Evolutionary conservation across 35 echinoderm and acorn worm genomes (phyloP).

Genomic region (Diadema setosum): DNA sequence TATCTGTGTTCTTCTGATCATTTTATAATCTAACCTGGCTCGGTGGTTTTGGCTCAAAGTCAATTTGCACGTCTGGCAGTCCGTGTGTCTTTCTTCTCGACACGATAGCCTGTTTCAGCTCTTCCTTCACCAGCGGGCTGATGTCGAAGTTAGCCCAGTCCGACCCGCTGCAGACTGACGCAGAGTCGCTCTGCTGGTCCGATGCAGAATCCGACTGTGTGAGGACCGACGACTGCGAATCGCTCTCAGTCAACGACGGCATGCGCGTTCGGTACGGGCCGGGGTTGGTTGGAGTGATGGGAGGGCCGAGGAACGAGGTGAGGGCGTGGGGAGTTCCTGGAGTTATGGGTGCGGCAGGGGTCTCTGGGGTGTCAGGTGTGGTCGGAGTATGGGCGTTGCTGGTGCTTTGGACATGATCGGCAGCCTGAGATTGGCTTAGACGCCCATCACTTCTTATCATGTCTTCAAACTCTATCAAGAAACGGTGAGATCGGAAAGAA

Average conservation of each 20-base stretch:
- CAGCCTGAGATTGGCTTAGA: neutral
- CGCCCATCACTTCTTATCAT: neutral
- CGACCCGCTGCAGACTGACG: neutral
- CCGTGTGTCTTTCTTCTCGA: neutral
- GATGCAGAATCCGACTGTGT: neutral
- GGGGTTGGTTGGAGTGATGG: neutral
- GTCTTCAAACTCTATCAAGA: neutral
- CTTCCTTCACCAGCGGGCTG: neutral
- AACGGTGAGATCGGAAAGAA: neutral
- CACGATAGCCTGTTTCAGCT: neutral
- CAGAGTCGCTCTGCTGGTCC: neutral
- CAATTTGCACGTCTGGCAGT: neutral
- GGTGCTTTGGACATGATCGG: neutral
- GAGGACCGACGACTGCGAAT: neutral
- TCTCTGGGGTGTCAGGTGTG: neutral
- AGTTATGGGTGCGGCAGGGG: neutral
- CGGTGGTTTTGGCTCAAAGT: neutral
- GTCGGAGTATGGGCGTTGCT: neutral
- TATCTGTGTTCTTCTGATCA: too few relatives aligned
- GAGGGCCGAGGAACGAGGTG: neutral
- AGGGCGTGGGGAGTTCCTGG: neutral
- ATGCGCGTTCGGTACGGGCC: neutral
- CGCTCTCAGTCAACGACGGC: constrained; percentile 11
- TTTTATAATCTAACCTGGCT: neutral
- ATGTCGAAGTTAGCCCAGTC: constrained; percentile 17